phyloP scores from a whole-genome alignment of 2,888 invertebrate species.

The Dolomedes plantarius region DNA sequence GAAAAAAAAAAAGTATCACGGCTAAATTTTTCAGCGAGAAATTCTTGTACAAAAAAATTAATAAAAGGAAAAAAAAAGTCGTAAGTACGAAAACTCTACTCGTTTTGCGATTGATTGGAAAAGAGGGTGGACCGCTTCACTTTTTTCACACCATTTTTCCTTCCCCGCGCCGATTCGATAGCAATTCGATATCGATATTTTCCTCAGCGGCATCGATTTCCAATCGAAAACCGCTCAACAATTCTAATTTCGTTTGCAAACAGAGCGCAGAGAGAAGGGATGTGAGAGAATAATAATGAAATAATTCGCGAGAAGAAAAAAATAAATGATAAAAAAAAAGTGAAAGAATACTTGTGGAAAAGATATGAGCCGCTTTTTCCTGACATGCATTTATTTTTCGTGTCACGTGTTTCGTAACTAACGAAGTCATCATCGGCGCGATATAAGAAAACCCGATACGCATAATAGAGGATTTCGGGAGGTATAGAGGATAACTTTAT shows the following conservation, averaged over 20 bases:
- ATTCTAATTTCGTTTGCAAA: conserved; percentile 69
- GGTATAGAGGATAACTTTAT: conserved; percentile 37
- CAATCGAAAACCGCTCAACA: conserved; percentile 66
- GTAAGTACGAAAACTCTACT: neutral
- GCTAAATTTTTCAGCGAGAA: neutral
- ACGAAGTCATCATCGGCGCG: conserved; percentile 59
- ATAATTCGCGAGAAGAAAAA: conserved; percentile 35
- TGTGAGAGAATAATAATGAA: conserved; percentile 52
- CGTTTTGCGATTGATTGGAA: neutral
- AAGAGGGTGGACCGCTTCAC: conserved; percentile 7
- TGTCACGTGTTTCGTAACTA: conserved; percentile 54
- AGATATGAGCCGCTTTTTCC: conserved; percentile 22
- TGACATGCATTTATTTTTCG: conserved; percentile 62
- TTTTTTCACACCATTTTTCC: conserved; percentile 37
- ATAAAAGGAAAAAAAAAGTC: neutral
- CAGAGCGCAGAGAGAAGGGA: conserved; percentile 21
- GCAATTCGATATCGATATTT: conserved; percentile 68
- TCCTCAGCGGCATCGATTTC: conserved; percentile 45
- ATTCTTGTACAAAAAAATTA: too few relatives aligned
- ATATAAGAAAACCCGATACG: conserved; percentile 59
- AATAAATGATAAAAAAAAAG: neutral
- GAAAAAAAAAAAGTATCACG: neutral
- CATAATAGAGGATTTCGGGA: conserved; percentile 44
- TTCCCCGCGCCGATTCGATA: conserved; percentile 31
- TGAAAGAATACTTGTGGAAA: neutral